A percentile compares a stretch with the other conserved stretches of the same genome.
phyloP scores from a whole-genome alignment of 2,888 invertebrate species.

The Phoronis australis region DNA sequence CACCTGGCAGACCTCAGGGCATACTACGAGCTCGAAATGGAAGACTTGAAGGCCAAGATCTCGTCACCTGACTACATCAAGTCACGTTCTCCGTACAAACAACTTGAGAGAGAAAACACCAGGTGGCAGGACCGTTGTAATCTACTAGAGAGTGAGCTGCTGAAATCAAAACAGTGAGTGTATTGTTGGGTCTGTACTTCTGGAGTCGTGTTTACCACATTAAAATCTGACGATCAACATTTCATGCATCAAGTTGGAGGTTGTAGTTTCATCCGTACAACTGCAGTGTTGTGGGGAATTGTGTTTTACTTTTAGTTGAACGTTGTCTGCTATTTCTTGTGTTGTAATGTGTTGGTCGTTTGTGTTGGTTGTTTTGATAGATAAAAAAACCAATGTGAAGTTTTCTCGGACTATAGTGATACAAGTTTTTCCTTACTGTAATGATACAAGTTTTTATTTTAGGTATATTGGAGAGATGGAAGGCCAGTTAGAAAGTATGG shows the following conservation, averaged over 20 bases:
- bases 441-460: constrained; percentile 14
- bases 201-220: not conserved
- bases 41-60: constrained; percentile 26
- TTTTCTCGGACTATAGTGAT: too few species aligned
- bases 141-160: constrained; percentile 26
- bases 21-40: constrained; percentile 40
- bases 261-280: too few species aligned
- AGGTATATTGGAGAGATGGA: constrained; percentile 29
- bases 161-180: constrained; percentile 24
- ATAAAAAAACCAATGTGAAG: too few species aligned
- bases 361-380: too few species aligned
- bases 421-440: too few species aligned
- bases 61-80: constrained; percentile 15
- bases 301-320: too few species aligned
- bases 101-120: constrained; percentile 29
- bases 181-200: not conserved
- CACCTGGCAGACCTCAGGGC: constrained; percentile 37
- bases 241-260: too few species aligned
- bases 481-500: constrained; percentile 30
- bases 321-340: too few species aligned
- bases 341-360: too few species aligned
- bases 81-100: constrained; percentile 9
- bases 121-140: constrained; percentile 23
- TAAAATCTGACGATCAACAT: too few species aligned
- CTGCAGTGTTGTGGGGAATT: too few species aligned